Evolutionary conservation across 2,113 vertebrate species (phyloP), one percentile per base, ranked within the genome.

Genomic region (Atherinomorus stipes): DNA sequence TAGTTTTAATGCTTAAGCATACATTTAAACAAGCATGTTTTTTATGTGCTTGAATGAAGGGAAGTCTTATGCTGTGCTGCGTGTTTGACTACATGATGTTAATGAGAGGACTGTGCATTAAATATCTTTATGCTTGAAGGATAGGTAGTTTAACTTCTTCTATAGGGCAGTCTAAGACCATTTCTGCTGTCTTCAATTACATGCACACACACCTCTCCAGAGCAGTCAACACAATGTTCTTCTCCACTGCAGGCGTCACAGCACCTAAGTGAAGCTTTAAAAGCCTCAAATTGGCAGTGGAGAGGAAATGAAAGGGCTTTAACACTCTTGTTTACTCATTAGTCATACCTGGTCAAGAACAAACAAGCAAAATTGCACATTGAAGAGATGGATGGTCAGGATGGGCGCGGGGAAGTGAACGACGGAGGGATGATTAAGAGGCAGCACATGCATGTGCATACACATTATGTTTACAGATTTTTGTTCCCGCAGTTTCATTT

Each of bases 181-280:
- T 70, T 64, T 68, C 5, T 38, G 45, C 34, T 66, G 23, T 61
- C 53, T 51, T 31, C 84, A 86, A 72, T 86, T 78, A 85, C 26
- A 34, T 7, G 31, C 31, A 60, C 58, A 5, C 38, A 11, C 40
- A 21, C 40, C 40, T 70, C 28, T 61, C 25, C 44, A 25, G 49
- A 40, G 28, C 68, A 40, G 42, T 74, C 79, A 80, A 86, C 85
- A 84, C 81, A 89, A 89, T 91, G 91, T 93, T 91, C 91, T 64
- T 18, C 62, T 53, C 28, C 12, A 18, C 63, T n/a, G 13, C 67
- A 0, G 63, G 61, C 80, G 54, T 76, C 83, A 79, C 71, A 26
- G 66, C 60, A 5, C 44, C 69, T 71, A 73, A 84, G 85, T 62
- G 25, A 68, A 40, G 67, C 81, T 71, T 84, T 90, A 76, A 70